A percentile compares a stretch with the other conserved stretches of the same genome.
phyloP scores from a whole-genome alignment of 1,140 invertebrate species.

The Sipha flava region DNA sequence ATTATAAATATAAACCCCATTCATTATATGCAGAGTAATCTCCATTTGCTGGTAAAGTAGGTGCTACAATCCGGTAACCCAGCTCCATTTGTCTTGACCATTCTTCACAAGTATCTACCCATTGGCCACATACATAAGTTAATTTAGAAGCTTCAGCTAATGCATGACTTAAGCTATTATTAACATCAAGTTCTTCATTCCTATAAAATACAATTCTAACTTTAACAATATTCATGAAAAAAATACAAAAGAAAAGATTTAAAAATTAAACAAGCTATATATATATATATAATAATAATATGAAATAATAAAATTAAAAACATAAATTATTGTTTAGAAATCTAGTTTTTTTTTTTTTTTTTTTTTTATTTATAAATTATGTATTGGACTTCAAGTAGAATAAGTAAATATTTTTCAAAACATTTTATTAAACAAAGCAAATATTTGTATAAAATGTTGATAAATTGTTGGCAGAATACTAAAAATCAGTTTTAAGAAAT shows the following conservation, averaged over 20 bases:
- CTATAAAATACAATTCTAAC: slow-evolving; percentile 40
- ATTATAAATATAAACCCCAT: slow-evolving; percentile 51
- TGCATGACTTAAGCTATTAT: slow-evolving; percentile 50
- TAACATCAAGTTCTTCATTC: slow-evolving; percentile 52
- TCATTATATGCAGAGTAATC: slow-evolving; percentile 67
- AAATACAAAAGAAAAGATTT: not conserved
- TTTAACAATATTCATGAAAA: not conserved
- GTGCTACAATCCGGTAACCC: slow-evolving; percentile 63
- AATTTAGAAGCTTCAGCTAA: slow-evolving; percentile 67
- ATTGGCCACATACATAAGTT: slow-evolving; percentile 62
- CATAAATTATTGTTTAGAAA: too few species aligned
- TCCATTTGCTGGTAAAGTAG: slow-evolving; percentile 64
- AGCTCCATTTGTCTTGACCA: slow-evolving; percentile 49
- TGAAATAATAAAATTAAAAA: too few species aligned
- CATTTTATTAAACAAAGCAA: too few species aligned
- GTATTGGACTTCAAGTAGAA: too few species aligned
- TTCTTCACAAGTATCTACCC: slow-evolving; percentile 60
- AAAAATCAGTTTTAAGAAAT: too few species aligned
- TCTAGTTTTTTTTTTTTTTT: too few species aligned
- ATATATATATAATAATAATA: too few species aligned
- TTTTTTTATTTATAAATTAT: too few species aligned
- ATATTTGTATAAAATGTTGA: too few species aligned
- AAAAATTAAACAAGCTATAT: too few species aligned
- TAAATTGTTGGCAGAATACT: too few species aligned
- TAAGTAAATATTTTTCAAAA: too few species aligned